Evolutionary conservation across 2,113 vertebrate genomes (phyloP), one percentile per base, ranked within the genome.

Genomic region (Pimephales promelas): DNA sequence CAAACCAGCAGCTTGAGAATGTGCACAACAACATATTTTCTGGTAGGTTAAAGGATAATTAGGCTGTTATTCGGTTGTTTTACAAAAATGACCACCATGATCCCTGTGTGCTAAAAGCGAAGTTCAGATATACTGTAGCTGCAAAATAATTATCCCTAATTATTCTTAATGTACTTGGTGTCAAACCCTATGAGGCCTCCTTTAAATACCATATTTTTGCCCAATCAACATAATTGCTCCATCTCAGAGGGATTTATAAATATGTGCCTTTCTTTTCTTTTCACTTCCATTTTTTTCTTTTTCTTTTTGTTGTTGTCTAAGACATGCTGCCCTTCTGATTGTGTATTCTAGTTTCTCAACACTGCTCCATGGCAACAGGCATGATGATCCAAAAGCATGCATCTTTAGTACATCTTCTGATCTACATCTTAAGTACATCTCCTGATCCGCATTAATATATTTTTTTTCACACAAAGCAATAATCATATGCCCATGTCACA

Each of bases 321-420:
- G 72, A 77, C 10, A 77, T 18, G 13, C 47, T 54, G 64, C 49
- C 54, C 62, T 52, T 78, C 22, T 83, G 76, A 83, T 56, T 84
- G 56, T 70, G 28, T 31, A 43, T 10, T 54, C 40, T 75, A 85
- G 84, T 82, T 45, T 22, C 83, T 79, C 45, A 83, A 73, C 40
- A 85, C 57, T 86, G 90, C 86, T 90, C 90, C 92, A 92, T 93
- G 90, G 92, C 93, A 94, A 93, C 91, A 92, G 88, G 90, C 91
- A 85, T 85, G 88, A 86, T 90, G 89, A 87, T 92, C 84, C 79
- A 85, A 84, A 79, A 49, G 64, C 86, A 77, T 71, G 74, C 85
- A 93, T 91, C 91, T 92, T 91, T 73, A 10, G 79, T 72, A 28
- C 31, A 64, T 52, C 34, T 84, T 14, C 36, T 52, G 16, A 59